Base-by-base conservation (phyloP, 2,113 vertebrate species). In the Callipepla squamata region DNA sequence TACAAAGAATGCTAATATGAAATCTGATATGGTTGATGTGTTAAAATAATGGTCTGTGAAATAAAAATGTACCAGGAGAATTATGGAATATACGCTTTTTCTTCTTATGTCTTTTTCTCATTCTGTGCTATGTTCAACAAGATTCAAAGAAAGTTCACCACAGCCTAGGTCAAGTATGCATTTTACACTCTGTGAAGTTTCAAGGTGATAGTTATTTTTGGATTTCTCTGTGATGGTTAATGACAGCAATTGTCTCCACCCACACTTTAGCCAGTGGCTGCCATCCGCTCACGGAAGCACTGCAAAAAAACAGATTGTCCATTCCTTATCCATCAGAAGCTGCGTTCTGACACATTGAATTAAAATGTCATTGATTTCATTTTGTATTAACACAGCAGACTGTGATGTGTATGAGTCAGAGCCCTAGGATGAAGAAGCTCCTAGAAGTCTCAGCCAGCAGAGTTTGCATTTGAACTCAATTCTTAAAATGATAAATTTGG, bases 291-390 rank as follows among this genome's bases (percentile, higher is more conserved):
- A 42, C 61, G 78, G 80, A 87, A 68, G 8, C 23, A 44, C 74
- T 48, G 40, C 19, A 73, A 87, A 82, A 82, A 28, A 53, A 78
- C 53, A 87, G 61, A 79, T 87, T 89, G 67, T 80, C 50, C 59
- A 58, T 76, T 91, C 32, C 59, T 91, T 61, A 82, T 28, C 17
- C 12, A 45, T 40, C 79, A 69, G 10, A 66, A n/a, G 12, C 69
- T 69, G 23, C 21, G 66, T 50, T 67, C n/a, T 82, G 67, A 73
- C 67, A 80, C 20, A 28, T 53, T 53, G 69, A 80, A 89, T 94
- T 69, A 92, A 95, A 91, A 89, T 82, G 7, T 17, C 32, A 58
- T 13, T 57, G 62, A 44, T 76, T 92, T 94, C 66, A 32, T 20
- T 61, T 68, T 76, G 26, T 53, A 48, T 69, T 87, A 76, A 72